Evolutionary conservation across 2,113 vertebrate genomes (phyloP).

Genomic region (Lepidothrix coronata): DNA sequence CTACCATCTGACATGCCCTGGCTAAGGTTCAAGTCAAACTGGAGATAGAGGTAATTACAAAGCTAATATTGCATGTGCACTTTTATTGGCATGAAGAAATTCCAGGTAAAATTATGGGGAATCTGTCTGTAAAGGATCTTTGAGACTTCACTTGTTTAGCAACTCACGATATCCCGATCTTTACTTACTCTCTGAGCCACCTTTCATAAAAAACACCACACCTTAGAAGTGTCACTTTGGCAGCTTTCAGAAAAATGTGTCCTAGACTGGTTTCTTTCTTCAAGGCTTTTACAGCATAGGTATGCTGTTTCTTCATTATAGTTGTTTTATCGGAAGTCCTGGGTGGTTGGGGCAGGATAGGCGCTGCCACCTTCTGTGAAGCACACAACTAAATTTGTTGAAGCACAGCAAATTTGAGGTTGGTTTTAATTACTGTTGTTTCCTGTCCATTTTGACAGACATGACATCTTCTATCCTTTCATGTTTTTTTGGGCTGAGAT

Average conservation of each 20-base stretch:
- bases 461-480: background rate
- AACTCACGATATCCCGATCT: background rate
- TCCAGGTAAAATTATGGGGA: background rate
- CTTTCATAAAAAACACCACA: background rate
- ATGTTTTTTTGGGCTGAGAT: background rate
- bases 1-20: background rate
- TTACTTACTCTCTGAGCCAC: background rate
- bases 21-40: background rate
- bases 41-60: background rate
- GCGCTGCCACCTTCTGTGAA: background rate
- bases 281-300: background rate
- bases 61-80: background rate
- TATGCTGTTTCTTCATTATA: background rate
- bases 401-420: background rate
- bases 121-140: background rate
- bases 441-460: background rate
- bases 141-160: background rate
- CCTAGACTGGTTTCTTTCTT: background rate
- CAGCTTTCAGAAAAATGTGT: background rate
- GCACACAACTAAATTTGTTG: background rate
- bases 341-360: background rate
- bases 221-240: background rate
- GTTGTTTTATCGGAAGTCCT: background rate
- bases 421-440: background rate
- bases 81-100: background rate